These are phyloP conservation scores for Phalacrocorax carbo DNA, from an alignment of 2,113 vertebrate species.

Conservation along the genomic window DNA sequence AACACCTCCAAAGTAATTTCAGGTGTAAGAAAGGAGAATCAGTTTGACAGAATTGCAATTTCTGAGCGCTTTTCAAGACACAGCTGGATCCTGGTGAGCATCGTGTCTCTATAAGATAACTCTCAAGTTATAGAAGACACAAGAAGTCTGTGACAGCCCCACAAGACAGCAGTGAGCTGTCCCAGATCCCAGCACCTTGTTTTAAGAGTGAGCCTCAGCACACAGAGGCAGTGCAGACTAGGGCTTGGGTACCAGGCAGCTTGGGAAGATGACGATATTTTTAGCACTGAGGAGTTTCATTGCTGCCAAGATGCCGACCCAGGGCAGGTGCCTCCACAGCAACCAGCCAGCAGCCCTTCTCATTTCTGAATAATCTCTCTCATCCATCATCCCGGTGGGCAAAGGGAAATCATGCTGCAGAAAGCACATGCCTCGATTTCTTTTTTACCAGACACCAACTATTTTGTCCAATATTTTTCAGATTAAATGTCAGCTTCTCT, in stretches of 20 bases:
- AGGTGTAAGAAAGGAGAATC: not conserved
- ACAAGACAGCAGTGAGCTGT: not conserved
- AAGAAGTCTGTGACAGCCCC: not conserved
- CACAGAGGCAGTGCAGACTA: not conserved
- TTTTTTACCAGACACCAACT: not conserved
- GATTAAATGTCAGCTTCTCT: not conserved
- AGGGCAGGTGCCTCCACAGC: not conserved
- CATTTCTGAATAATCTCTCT: constrained; percentile 26
- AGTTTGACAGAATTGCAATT: not conserved
- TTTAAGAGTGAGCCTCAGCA: not conserved
- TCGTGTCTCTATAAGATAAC: not conserved
- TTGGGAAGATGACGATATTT: not conserved
- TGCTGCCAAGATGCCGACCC: not conserved
- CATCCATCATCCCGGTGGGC: not conserved
- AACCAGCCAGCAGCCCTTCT: not conserved
- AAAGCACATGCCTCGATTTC: not conserved
- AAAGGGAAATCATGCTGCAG: constrained; percentile 15
- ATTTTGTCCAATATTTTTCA: not conserved
- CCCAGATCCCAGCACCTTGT: not conserved
- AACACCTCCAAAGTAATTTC: not conserved
- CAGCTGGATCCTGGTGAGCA: not conserved
- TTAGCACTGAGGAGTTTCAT: not conserved
- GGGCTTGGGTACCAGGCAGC: not conserved
- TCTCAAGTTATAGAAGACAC: not conserved
- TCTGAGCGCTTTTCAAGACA: not conserved